Base-by-base conservation (phyloP, 2,888 invertebrate genomes). In the Drosophila subquinaria region DNA sequence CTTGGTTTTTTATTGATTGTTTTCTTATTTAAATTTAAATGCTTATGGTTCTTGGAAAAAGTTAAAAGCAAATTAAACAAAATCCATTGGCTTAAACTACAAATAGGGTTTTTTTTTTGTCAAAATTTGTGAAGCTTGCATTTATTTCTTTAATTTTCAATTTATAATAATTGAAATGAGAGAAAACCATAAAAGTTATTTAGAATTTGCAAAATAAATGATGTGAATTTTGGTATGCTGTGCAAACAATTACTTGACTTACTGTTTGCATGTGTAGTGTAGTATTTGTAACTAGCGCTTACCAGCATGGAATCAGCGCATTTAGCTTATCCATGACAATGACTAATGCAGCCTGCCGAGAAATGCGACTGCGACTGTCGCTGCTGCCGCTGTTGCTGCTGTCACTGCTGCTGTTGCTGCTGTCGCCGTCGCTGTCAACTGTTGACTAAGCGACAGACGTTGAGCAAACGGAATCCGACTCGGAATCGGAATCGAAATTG, bases 241-340 rank as follows among this genome's bases (percentile, higher is more conserved):
- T 40, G 9, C 17, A 17, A 40, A 40, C 3, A 40, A 40, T 40
- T 36, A 36, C n/a, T 36, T 15, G 40, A 40, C 15, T 6, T 15
- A 40, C 40, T 36, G n/a, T 51, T 1, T 60, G 4, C 42, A 38
- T 38, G 23, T 38, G 15, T 17, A 17, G 4, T 23, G 23, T 4
- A 23, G 4, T 51, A 38, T 53, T 36, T 27, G 15, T 35, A 11
- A 27, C 15, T 23, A 27, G 17, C 45, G 45, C 76, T 15, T 82
- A 83, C 84, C 84, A 84, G 70, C 84, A 84, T 61, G 84, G 88
- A 60, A 84, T 88, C 68, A 89, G 52, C 63, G 76, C 65, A 63
- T 76, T 84, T 43, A 84, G 70, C 68, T 82, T 76, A 79, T 84
- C 68, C 84, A 83, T 83, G 47, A 30, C 61, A 57, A 74, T 89